These are phyloP conservation scores for Acleris emargana DNA, from an alignment of 2,888 invertebrate species.

Conservation along the genomic window DNA sequence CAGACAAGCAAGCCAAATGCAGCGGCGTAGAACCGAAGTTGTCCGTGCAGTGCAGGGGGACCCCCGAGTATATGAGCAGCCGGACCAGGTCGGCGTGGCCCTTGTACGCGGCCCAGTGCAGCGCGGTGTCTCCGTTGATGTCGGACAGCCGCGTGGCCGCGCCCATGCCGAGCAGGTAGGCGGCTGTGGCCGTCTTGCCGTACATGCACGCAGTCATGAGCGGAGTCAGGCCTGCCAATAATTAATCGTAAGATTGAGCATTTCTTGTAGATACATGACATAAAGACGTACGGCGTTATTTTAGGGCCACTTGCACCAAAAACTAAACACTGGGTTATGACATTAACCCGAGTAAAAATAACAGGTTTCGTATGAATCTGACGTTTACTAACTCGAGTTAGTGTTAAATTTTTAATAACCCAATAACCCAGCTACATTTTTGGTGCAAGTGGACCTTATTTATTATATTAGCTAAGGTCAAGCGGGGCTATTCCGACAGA, in stretches of 20 bases:
- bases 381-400: no score
- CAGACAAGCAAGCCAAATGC: slow-evolving; percentile 94
- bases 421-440: no score
- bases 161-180: slow-evolving; percentile 95
- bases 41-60: slow-evolving; percentile 94
- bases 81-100: slow-evolving; percentile 95
- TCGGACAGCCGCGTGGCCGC: slow-evolving; percentile 93
- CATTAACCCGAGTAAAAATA: no score
- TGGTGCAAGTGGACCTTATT: no score
- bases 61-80: slow-evolving; percentile 94
- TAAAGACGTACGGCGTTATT: no score
- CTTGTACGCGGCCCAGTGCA: slow-evolving; percentile 98
- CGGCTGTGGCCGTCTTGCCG: slow-evolving; percentile 94
- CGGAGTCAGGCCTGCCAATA: slow-evolving; percentile 87
- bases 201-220: slow-evolving; percentile 97
- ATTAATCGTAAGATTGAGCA: not conserved
- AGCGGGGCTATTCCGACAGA: no score
- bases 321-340: no score
- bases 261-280: no score
- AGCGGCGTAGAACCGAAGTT: slow-evolving; percentile 96
- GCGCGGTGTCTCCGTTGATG: slow-evolving; percentile 95
- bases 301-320: no score
- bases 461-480: no score
- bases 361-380: no score
- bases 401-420: no score